Conservation (phyloP, 2,113 vertebrate species). For the Theristicus caerulescens region DNA sequence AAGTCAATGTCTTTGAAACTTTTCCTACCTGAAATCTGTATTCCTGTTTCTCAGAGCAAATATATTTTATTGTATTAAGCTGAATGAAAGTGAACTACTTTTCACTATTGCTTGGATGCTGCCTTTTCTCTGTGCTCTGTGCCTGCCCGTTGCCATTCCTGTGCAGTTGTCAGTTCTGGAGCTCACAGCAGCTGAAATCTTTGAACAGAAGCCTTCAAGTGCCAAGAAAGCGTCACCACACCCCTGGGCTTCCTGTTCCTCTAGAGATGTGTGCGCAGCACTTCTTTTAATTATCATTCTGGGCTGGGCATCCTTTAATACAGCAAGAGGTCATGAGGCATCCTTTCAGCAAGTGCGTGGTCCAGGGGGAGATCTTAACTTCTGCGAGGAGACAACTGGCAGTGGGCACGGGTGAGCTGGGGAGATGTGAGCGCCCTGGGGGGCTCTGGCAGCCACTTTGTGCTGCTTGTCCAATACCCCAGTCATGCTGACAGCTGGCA, state of each 20-base stretch:
- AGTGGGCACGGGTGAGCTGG: background rate
- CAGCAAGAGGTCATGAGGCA: background rate
- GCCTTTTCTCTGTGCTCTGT: background rate
- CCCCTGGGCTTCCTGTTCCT: too few relatives aligned
- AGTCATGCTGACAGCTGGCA: background rate
- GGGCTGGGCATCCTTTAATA: background rate
- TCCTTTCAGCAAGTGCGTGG: background rate
- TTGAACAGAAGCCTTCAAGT: too few relatives aligned
- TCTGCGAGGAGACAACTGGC: background rate
- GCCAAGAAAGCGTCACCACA: background rate
- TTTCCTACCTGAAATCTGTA: background rate
- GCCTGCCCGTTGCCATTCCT: background rate
- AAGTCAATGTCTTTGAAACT: background rate
- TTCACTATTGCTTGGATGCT: background rate
- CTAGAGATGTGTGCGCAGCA: accelerated
- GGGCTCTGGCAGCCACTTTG: background rate
- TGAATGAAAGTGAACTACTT: background rate
- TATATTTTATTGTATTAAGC: background rate
- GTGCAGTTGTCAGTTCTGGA: background rate
- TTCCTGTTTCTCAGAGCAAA: background rate
- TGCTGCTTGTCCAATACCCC: background rate
- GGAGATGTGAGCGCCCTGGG: background rate
- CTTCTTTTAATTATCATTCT: too few relatives aligned
- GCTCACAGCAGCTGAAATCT: background rate
- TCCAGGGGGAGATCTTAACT: too few relatives aligned